A percentile compares a stretch with the other conserved stretches of the same genome.
Evolutionary conservation across 2,888 invertebrate species (phyloP).

Genomic region (Chloromyia formosa): DNA sequence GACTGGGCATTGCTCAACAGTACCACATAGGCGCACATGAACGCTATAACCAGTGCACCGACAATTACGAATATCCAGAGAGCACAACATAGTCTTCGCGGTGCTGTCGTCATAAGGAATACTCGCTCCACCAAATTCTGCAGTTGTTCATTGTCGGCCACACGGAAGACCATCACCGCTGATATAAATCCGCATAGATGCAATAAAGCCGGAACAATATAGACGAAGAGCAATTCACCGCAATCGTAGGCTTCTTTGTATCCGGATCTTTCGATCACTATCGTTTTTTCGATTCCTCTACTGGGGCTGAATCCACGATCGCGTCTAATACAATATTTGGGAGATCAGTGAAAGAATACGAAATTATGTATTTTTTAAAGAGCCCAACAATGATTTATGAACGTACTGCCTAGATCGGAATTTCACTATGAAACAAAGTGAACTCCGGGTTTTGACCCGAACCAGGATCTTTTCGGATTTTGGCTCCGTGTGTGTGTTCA

Average conservation of each 20-base stretch:
- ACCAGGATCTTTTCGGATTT: too few relatives aligned
- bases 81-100: constrained; percentile 74
- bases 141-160: constrained; percentile 82
- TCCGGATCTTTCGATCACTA: not conserved
- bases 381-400: too few relatives aligned
- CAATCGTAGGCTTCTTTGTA: constrained; percentile 67
- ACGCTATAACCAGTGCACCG: constrained; percentile 75
- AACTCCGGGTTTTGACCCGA: too few relatives aligned
- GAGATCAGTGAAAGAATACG: too few relatives aligned
- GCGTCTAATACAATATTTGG: constrained; percentile 52
- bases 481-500: too few relatives aligned
- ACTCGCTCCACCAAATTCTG: constrained; percentile 85
- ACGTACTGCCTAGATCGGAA: too few relatives aligned
- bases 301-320: constrained; percentile 58
- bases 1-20: constrained; percentile 37
- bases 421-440: too few relatives aligned
- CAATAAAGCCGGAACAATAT: constrained; percentile 76
- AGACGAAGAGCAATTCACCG: constrained; percentile 76
- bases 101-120: constrained; percentile 76
- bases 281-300: constrained; percentile 9
- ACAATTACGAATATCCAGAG: constrained; percentile 78
- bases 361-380: too few relatives aligned
- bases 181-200: constrained; percentile 79
- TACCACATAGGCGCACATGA: constrained; percentile 73
- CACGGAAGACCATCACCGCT: constrained; percentile 76